Percentiles rank a stretch among this genome's conserved stretches.
Evolutionary conservation across 37 sponge, comb jelly and placozoan genomes (phyloP).

Genomic region (Oopsacas minuta): DNA sequence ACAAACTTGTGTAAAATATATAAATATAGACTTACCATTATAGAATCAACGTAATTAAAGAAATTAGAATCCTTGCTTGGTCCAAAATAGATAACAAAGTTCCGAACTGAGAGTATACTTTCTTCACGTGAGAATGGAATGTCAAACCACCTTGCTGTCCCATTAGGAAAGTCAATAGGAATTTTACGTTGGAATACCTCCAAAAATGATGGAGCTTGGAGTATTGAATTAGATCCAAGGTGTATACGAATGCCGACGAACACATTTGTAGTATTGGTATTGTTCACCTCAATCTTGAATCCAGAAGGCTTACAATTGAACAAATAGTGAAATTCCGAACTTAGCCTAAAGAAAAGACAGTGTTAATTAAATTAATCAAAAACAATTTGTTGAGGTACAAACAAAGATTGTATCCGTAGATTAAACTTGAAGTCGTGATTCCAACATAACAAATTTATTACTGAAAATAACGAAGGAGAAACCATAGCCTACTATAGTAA

Average conservation of each 20-base stretch:
- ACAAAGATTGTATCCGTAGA: too few relatives aligned
- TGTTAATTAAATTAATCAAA: too few relatives aligned
- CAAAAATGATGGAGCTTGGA: conserved; percentile 47
- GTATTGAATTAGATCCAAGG: conserved; percentile 44
- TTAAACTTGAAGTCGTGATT: too few relatives aligned
- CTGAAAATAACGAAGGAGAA: too few relatives aligned
- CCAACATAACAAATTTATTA: too few relatives aligned
- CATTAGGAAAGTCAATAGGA: conserved; percentile 22
- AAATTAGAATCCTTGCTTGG: neutral
- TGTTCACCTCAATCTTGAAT: conserved; percentile 56
- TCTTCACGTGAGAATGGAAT: conserved; percentile 75
- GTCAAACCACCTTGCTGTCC: conserved; percentile 57
- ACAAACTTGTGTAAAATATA: too few relatives aligned
- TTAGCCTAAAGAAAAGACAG: neutral
- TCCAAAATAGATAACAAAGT: conserved; percentile 49
- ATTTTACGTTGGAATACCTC: conserved; percentile 50
- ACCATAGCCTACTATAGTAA: too few relatives aligned
- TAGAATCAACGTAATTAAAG: neutral
- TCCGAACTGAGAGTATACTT: conserved; percentile 46
- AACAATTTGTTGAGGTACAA: too few relatives aligned
- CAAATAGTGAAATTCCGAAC: neutral
- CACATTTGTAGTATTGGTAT: conserved; percentile 29
- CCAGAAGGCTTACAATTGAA: conserved; percentile 35
- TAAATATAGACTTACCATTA: neutral
- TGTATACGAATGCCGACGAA: conserved; percentile 60